Evolutionary conservation across 2,113 vertebrate genomes (phyloP).

Genomic region (Pseudopipra pipra): DNA sequence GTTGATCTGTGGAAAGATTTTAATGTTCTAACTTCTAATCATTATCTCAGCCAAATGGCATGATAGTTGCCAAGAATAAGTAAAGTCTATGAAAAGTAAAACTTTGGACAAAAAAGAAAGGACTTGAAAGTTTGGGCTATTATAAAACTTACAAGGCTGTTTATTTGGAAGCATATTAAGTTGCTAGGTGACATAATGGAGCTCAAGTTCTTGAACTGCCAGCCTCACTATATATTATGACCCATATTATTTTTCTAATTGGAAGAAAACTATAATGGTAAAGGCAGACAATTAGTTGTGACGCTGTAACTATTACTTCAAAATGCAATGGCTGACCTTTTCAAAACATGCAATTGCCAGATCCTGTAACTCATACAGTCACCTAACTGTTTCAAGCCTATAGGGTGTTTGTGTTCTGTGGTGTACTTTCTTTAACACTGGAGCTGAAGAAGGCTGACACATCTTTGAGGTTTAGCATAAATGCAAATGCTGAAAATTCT

Average conservation of each 20-base stretch:
- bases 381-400: background rate
- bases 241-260: background rate
- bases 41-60: constrained; percentile 11
- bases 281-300: background rate
- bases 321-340: background rate
- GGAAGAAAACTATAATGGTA: background rate
- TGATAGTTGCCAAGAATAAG: constrained; percentile 24
- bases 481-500: background rate
- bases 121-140: constrained; percentile 1
- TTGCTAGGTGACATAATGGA: constrained; percentile 70
- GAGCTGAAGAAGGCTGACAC: background rate
- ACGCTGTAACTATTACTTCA: background rate
- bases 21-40: constrained; percentile 6
- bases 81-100: constrained; percentile 43
- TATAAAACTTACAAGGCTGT: constrained; percentile 35
- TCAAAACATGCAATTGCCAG: background rate
- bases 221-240: background rate
- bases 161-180: constrained; percentile 51
- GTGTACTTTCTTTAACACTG: background rate
- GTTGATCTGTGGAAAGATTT: constrained; percentile 23
- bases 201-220: background rate
- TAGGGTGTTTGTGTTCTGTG: background rate
- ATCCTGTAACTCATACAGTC: background rate
- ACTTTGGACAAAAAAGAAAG: background rate
- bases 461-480: background rate